Evolutionary conservation across 1,140 invertebrate genomes (phyloP).

Genomic region (Hylaeus volcanicus): DNA sequence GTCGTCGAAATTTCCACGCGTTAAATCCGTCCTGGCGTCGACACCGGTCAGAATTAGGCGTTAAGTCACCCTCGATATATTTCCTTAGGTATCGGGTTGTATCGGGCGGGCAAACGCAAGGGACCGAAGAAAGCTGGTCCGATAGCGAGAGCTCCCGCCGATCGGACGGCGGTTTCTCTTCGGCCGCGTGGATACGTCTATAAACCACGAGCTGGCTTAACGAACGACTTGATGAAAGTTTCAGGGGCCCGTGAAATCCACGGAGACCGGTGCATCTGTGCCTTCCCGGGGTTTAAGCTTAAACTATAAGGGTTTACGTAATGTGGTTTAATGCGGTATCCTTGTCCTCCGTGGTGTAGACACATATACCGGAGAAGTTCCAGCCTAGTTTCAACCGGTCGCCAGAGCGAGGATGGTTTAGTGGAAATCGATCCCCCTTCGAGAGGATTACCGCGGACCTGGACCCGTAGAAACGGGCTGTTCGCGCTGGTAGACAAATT

Average conservation of each 20-base stretch:
- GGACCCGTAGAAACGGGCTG: not conserved
- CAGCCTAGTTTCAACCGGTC: conserved; percentile 43
- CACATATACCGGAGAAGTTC: conserved; percentile 33
- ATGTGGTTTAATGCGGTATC: conserved; percentile 67
- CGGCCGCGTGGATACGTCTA: conserved; percentile 2
- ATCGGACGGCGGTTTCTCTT: conserved; percentile 17
- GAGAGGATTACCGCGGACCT: conserved; percentile 33
- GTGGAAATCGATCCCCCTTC: conserved; percentile 35
- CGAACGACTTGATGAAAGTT: conserved; percentile 65
- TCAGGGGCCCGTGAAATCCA: conserved; percentile 49
- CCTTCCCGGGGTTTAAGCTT: conserved; percentile 53
- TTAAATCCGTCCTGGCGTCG: not conserved
- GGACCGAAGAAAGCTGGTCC: not conserved
- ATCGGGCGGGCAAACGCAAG: not conserved
- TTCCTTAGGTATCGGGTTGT: not conserved
- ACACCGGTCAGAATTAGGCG: not conserved
- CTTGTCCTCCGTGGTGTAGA: conserved; percentile 51
- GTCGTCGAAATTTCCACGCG: conserved; percentile 13
- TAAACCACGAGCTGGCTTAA: conserved; percentile 59
- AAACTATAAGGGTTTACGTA: conserved; percentile 65
- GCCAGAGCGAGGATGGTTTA: conserved; percentile 19
- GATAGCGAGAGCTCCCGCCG: not conserved
- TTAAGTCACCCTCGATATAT: conserved; percentile 5
- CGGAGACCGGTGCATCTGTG: conserved; percentile 50
- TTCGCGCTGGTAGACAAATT: conserved; percentile 7